Evolutionary conservation across 2,113 vertebrate genomes (phyloP), one percentile per base, ranked within the genome.

Genomic region (Sporophila hypoxantha): DNA sequence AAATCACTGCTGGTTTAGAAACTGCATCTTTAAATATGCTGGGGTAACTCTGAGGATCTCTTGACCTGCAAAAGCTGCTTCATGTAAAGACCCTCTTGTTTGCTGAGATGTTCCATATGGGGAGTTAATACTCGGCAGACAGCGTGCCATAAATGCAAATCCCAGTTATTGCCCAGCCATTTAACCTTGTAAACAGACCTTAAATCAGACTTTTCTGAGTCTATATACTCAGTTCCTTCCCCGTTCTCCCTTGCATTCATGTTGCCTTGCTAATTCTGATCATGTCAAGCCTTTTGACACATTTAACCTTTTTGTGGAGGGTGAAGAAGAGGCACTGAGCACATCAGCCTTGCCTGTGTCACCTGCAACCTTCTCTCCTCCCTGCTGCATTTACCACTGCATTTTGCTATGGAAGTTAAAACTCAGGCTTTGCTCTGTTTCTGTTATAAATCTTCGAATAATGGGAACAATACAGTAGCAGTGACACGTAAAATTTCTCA

Each of bases 11-110:
- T 76, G 62, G 29, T 76, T 88, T 90, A 62, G 46, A 90, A 88
- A 78, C 11, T 0, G 0, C 50, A 59, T 82, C 37, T 76, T 84
- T 59, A 76, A 78, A 78, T 39, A 37, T 10, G 18, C 34, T 62
- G 55, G 32, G 32, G 41, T 76, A 69, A 65, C n/a, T 76, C 60
- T 61, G 47, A 91, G 70, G 21, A 42, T 47, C 47, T 60, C n/a
- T 74, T 89, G 85, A 80, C 88, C 82, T 88, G 66, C 32, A 70
- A 74, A 82, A 91, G 71, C 36, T 83, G 81, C 44, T 93, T 66
- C 70, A 25, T 50, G 42, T 59, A 84, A 52, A 88, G 55, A 30
- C 18, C 10, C 17, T 62, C 52, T 76, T 73, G 55, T 17, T 20
- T 26, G 32, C 47, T 59, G 50, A 64, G 71, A 41, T 20, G 66